Evolutionary conservation across 92 coral and sea anemone genomes (phyloP).

Genomic region (Umimayanthus kanabou): DNA sequence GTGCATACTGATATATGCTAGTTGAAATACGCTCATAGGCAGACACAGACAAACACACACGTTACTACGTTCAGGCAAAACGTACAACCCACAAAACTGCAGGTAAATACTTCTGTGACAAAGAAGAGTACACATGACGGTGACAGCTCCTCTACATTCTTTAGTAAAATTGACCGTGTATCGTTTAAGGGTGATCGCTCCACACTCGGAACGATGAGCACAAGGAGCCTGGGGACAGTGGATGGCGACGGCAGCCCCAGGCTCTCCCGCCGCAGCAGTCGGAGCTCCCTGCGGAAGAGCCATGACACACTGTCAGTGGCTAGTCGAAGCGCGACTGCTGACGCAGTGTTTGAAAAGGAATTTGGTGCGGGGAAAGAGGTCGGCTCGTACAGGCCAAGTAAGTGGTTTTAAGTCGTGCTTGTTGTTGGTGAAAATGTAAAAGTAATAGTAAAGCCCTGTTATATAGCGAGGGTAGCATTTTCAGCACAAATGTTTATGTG

Average conservation of each 20-base stretch:
- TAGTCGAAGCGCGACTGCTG: constrained; percentile 84
- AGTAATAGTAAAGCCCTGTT: not conserved
- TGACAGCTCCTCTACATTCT: too few species aligned
- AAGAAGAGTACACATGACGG: too few species aligned
- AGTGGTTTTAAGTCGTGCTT: not conserved
- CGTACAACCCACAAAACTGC: too few species aligned
- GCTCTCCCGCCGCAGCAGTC: constrained; percentile 55
- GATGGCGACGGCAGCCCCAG: constrained; percentile 60
- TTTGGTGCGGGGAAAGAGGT: constrained; percentile 69
- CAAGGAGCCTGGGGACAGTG: constrained; percentile 59
- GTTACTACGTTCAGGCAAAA: too few species aligned
- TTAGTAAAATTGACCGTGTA: not conserved
- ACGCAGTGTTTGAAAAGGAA: constrained; percentile 81
- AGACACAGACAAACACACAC: too few species aligned
- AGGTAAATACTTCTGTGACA: too few species aligned
- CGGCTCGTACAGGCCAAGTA: constrained; percentile 43
- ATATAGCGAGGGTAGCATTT: too few species aligned
- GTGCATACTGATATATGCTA: too few species aligned
- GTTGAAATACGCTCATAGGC: too few species aligned
- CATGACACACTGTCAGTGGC: constrained; percentile 56
- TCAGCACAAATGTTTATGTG: too few species aligned
- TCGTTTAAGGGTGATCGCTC: constrained; percentile 86
- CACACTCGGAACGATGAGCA: constrained; percentile 69
- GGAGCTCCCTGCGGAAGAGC: constrained; percentile 65
- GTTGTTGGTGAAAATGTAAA: not conserved